A percentile compares a stretch with the other conserved stretches of the same genome.
These are phyloP conservation scores for Drosophila peninsularis DNA, from an alignment of 2,888 invertebrate species.

Conservation along the genomic window DNA sequence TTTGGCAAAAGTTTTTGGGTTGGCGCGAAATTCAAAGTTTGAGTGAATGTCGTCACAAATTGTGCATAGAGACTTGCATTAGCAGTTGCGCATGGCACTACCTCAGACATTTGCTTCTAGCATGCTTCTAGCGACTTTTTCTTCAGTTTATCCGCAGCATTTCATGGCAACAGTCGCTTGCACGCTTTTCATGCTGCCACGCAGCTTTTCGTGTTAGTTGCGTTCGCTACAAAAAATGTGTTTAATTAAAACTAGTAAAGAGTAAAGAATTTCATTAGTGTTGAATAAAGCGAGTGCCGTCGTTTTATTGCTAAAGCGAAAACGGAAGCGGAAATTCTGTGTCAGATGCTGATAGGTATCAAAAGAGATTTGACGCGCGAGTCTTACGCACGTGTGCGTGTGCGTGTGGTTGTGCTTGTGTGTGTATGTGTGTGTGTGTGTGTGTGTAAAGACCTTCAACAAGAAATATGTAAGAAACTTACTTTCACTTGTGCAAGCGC, in stretches of 20 bases:
- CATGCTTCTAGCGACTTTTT: slow-evolving; percentile 14
- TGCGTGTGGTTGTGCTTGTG: slow-evolving; percentile 11
- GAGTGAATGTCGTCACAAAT: slow-evolving; percentile 27
- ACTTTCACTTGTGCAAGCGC: slow-evolving; percentile 56
- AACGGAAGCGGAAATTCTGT: slow-evolving; percentile 53
- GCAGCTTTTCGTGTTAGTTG: slow-evolving; percentile 44
- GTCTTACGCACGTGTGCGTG: slow-evolving; percentile 39
- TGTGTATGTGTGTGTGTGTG: slow-evolving; percentile 13
- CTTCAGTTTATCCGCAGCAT: slow-evolving; percentile 55
- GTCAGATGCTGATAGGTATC: slow-evolving; percentile 40
- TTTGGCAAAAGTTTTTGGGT: neutral
- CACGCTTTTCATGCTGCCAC: slow-evolving; percentile 13
- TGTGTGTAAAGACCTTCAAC: slow-evolving; percentile 64
- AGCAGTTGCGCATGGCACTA: slow-evolving; percentile 34
- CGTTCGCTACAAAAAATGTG: slow-evolving; percentile 22
- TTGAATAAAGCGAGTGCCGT: slow-evolving; percentile 25
- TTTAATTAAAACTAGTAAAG: slow-evolving; percentile 13
- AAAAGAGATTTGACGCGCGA: slow-evolving; percentile 33
- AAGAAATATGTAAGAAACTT: slow-evolving; percentile 67
- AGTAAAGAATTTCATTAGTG: neutral
- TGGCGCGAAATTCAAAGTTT: neutral
- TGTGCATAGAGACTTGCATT: neutral
- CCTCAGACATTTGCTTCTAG: slow-evolving; percentile 25
- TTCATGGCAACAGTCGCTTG: slow-evolving; percentile 51
- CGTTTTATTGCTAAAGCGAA: slow-evolving; percentile 20